Conservation (phyloP, 1,140 invertebrate genomes). For the Drosophila malerkotliana region DNA sequence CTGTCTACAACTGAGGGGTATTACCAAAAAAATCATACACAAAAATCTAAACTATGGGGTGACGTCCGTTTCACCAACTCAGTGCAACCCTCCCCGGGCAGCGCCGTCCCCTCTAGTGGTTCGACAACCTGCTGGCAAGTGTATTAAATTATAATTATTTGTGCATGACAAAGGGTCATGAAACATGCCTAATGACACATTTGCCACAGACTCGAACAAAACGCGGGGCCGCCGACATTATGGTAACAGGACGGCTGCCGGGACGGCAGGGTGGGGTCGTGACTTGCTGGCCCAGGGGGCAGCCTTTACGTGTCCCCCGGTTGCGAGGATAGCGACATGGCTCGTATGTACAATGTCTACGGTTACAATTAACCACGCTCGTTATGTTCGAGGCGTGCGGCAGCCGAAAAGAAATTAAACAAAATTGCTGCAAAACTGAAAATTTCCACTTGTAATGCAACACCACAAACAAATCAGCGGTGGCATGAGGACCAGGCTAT, state of each 20-base stretch:
- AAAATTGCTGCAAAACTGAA: slow-evolving; percentile 75
- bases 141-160: slow-evolving; percentile 83
- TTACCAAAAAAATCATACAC: slow-evolving; percentile 14
- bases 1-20: slow-evolving; percentile 17
- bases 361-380: slow-evolving; percentile 75
- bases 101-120: neutral
- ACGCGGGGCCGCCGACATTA: slow-evolving; percentile 40
- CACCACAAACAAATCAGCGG: slow-evolving; percentile 43
- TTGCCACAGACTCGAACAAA: slow-evolving; percentile 79
- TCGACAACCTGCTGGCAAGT: slow-evolving; percentile 59
- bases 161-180: slow-evolving; percentile 82
- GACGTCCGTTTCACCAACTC: slow-evolving; percentile 1
- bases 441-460: slow-evolving; percentile 75
- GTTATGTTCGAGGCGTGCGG: slow-evolving; percentile 71
- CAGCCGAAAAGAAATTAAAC: slow-evolving; percentile 68
- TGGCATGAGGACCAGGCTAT: neutral
- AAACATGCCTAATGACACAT: slow-evolving; percentile 82
- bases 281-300: slow-evolving; percentile 27
- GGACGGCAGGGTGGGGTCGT: slow-evolving; percentile 10
- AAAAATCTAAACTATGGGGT: slow-evolving; percentile 54
- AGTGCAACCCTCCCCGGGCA: neutral
- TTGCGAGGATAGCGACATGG: slow-evolving; percentile 50
- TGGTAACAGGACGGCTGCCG: neutral
- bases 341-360: slow-evolving; percentile 27
- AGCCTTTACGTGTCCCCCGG: slow-evolving; percentile 16